Base-by-base conservation (phyloP, 35 echinoderm and acorn worm genomes). In the Holothuria glaberrima region DNA sequence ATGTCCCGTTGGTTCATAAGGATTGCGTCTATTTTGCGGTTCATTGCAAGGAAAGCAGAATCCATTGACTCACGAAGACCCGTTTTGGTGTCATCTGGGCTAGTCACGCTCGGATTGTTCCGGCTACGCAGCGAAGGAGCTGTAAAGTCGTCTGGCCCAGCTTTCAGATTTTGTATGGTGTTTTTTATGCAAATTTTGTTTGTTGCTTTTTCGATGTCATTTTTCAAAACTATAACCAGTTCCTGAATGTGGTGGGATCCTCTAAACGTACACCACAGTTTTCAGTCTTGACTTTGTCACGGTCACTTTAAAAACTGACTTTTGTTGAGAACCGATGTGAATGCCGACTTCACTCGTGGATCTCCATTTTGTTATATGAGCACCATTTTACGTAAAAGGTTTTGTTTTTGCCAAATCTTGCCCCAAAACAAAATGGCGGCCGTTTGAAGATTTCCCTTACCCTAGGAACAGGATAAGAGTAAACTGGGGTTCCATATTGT, bases 21-120 rank as follows among this genome's bases (percentile, higher is more conserved):
- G 71, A 75, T 75, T 75, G 25, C 26, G 20, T 75, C 71, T 22
- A 75, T 75, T 75, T 75, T 75, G 5, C 7, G 29, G 34, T 75
- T 75, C 30, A 75, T 75, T 22, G 71, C 3, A 13, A 45, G 19
- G 31, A 75, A 75, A 36, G 71, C 26, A 9, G 26, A 30, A 75
- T 33, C 71, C 6, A 75, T 32, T 30, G 63, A 67, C 29, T 67
- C 29, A 67, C 63, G 63, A 30, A 75, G 9, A 0, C 9, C 26
- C 12, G 21, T 22, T 21, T 0, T 31, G 36, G 30, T 13, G 71
- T 75, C 71, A 9, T 75, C n/a, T 12, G 30, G 30, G 71, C 36
- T 32, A 22, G 71, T 21, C 30, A 75, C 34, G 71, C 71, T 6
- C 34, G 71, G 13, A 21, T 75, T 33, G 20, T 9, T 28, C 28